Evolutionary conservation across 2,113 vertebrate species (phyloP), one percentile per base, ranked within the genome.

Genomic region (Origma solitaria): DNA sequence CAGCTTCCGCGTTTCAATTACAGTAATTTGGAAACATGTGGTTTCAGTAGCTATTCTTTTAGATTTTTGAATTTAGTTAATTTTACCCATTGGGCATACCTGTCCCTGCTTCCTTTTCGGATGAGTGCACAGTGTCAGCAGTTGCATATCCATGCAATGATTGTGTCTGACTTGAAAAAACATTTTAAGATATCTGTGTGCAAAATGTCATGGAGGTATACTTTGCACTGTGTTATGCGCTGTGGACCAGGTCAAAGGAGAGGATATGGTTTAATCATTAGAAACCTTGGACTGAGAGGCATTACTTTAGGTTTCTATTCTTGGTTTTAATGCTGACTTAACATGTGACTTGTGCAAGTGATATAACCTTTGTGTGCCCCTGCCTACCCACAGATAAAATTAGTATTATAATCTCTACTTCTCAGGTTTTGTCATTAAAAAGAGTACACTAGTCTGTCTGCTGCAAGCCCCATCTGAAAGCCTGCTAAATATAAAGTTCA

Each of bases 241-340:
- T 57, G 35, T 2, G 42, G 33, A 65, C 23, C 31, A 71, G 92
- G 82, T 80, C 86, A 90, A 96, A 93, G 93, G 93, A 92, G 76
- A 93, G 56, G 80, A 62, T 83, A 58, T 27, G 79, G 94, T 92
- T 96, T 94, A 94, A 93, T 96, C 79, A 94, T 96, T 97, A 96
- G 86, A 93, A 93, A 88, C 82, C 80, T 83, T 61, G 91, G 65
- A 80, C 64, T 56, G 65, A 51, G 86, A 96, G 60, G 71, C 86
- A 88, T 76, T 93, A 56, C 84, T 91, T 90, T 86, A 89, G 80
- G 80, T 94, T 96, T 96, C 94, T 95, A 80, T 91, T 96, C 94
- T 87, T 89, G 68, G 54, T 90, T 83, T 91, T 86, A 92, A 91
- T 62, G 85, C 87, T 94, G 83, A 91, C 81, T 78, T 96, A 86